These are phyloP conservation scores for Protodeltote pygarga DNA, from an alignment of 2,888 invertebrate species.

Conservation along the genomic window DNA sequence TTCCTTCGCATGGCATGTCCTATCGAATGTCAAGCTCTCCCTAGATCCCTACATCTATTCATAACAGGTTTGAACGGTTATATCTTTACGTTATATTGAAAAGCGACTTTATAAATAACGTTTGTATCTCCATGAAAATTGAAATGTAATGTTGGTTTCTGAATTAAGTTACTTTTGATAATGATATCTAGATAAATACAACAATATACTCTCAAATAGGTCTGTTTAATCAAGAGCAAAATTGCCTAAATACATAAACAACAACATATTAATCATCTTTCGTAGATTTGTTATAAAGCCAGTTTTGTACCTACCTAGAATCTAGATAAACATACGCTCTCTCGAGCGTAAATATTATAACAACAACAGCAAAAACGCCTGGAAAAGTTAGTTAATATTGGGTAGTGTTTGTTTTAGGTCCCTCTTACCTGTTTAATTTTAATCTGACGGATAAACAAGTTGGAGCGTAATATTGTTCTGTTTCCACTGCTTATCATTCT, in stretches of 20 bases:
- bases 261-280: too few relatives aligned
- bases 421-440: conserved; percentile 24
- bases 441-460: conserved; percentile 31
- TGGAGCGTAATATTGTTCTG: conserved; percentile 24
- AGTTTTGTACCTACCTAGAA: conserved; percentile 10
- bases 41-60: conserved; percentile 10
- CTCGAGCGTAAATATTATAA: not conserved
- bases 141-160: too few relatives aligned
- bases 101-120: not conserved
- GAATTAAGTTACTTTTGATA: too few relatives aligned
- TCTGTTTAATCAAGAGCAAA: too few relatives aligned
- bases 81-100: conserved; percentile 10
- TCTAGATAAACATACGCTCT: conserved; percentile 12
- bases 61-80: not conserved
- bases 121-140: not conserved
- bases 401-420: conserved; percentile 9
- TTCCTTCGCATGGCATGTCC: conserved; percentile 24
- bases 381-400: conserved; percentile 12
- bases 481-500: conserved; percentile 31
- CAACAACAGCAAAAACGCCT: conserved; percentile 5
- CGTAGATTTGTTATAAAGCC: conserved; percentile 6
- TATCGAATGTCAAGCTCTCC: conserved; percentile 24
- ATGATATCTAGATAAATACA: too few relatives aligned
- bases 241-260: too few relatives aligned
- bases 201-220: too few relatives aligned